Base-by-base conservation (phyloP, 2,888 invertebrate species). In the Patella ulyssiponensis region DNA sequence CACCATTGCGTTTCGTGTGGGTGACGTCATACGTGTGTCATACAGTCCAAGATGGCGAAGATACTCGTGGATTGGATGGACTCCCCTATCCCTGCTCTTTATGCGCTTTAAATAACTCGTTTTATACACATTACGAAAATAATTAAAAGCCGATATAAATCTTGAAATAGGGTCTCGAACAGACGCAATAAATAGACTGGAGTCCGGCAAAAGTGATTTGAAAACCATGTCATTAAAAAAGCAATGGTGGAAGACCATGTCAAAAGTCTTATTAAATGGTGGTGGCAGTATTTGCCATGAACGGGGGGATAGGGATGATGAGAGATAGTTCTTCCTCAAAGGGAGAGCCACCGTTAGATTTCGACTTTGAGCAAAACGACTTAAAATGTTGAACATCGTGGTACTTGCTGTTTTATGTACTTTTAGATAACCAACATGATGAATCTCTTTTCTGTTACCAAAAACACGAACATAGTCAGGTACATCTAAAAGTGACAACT, bases 321-420 rank as follows among this genome's bases (percentile, higher is more conserved):
- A 64, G 20, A 64, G 23, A 64, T 64, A 64, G 23, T 64, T 20
- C 44, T 7, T 44, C 44, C 44, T 44, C 44, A 64, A 64, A 20
- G 64, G 64, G 20, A 64, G 64, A 12, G 23, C 64, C 20, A 64
- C 64, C 14, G 64, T 64, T 12, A 64, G 20, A 20, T 20, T 9
- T 3, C 23, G 64, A 23, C 23, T 64, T 64, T n/a, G 14, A 23
- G 64, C 64, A 64, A 64, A 64, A 23, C 64, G 64, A 11, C 20
- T 23, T 11, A 64, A 20, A 20, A 64, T 23, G 64, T 64, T 64
- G 20, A 23, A 23, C 14, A 64, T 5, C 14, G 64, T 64, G 23
- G 20, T 23, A 64, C 64, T 64, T 64, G 20, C 64, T 20, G 64
- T 64, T 64, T 64, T 64, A 64, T 64, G 64, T 23, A 64, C 64